Evolutionary conservation across 2,797 vertebrate species (phyloP).

Genomic region (Nasua narica): DNA sequence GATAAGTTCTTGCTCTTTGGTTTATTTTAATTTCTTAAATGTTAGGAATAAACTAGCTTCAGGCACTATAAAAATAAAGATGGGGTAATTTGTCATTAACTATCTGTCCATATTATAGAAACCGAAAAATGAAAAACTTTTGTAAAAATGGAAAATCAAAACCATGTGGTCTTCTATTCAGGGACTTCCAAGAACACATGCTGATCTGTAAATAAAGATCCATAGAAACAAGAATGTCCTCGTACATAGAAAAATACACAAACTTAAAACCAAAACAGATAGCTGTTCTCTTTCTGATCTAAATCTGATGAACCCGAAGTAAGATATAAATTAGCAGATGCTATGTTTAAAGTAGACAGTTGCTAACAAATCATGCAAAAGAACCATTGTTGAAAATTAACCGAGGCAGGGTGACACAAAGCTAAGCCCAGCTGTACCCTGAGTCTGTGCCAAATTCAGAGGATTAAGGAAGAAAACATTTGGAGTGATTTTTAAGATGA

Average conservation of each 20-base stretch:
- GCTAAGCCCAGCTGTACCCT: background rate
- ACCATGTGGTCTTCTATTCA: slow-evolving; percentile 38
- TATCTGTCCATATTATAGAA: slow-evolving; percentile 4
- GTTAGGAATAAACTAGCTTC: slow-evolving; percentile 33
- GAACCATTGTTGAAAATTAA: slow-evolving; percentile 44
- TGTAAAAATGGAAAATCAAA: slow-evolving; percentile 50
- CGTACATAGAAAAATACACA: slow-evolving; percentile 54
- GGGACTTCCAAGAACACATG: slow-evolving; percentile 42
- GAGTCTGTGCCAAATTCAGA: background rate
- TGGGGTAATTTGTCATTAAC: slow-evolving; percentile 1
- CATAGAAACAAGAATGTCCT: slow-evolving; percentile 34
- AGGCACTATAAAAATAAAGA: slow-evolving; percentile 25
- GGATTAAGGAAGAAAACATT: background rate
- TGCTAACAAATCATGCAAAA: slow-evolving; percentile 41
- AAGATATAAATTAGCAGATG: slow-evolving; percentile 45
- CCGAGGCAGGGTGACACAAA: background rate
- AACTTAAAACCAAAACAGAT: slow-evolving; percentile 32
- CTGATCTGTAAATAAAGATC: slow-evolving; percentile 65
- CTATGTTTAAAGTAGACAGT: slow-evolving; percentile 42
- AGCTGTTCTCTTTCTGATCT: slow-evolving; percentile 37
- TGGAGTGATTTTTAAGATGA: slow-evolving; percentile 23
- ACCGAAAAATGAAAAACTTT: background rate
- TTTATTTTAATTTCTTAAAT: slow-evolving; percentile 50
- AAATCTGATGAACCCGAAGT: slow-evolving; percentile 20
- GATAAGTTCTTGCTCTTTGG: background rate